A percentile compares a stretch with the other conserved stretches of the same genome.
Evolutionary conservation across 2,888 invertebrate species (phyloP).

Genomic region (Caenorhabditis japonica): DNA sequence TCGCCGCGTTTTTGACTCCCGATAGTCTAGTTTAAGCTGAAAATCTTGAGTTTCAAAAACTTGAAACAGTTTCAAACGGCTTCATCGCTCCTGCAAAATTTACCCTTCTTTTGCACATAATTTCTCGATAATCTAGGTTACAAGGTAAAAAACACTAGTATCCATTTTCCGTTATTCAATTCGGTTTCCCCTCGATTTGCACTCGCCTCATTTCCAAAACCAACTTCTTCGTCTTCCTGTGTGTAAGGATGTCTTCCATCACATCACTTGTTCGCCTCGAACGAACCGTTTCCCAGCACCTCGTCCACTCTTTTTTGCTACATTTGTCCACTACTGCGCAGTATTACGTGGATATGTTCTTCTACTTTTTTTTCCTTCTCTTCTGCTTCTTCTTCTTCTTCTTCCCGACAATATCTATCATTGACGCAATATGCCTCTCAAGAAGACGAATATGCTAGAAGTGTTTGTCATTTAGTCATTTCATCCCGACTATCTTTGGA

Average conservation of each 20-base stretch:
- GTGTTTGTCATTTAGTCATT: background rate
- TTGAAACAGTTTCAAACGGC: too few species aligned
- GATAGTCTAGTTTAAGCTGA: too few species aligned
- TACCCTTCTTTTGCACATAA: too few species aligned
- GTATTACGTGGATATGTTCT: conserved; percentile 45
- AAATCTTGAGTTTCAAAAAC: too few species aligned
- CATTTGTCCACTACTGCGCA: conserved; percentile 16
- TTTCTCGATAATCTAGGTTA: too few species aligned
- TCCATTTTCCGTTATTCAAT: conserved; percentile 1
- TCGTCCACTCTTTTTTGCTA: conserved; percentile 12
- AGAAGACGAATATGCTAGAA: conserved; percentile 3
- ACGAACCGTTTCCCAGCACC: conserved; percentile 42
- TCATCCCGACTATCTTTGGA: conserved; percentile 2
- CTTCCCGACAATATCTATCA: conserved; percentile 37
- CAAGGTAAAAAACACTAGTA: too few species aligned
- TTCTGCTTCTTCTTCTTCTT: too few species aligned
- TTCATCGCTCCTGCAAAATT: too few species aligned
- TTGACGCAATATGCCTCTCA: conserved; percentile 39
- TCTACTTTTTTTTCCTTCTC: too few species aligned
- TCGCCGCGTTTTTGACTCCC: too few species aligned
- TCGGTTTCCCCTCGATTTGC: conserved; percentile 19
- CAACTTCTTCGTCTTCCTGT: too few species aligned
- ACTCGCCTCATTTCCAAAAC: conserved; percentile 52
- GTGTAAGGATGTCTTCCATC: too few species aligned
- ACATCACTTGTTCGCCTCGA: background rate